Base-by-base conservation (phyloP, 1,140 invertebrate genomes). In the Magallana gigas region DNA sequence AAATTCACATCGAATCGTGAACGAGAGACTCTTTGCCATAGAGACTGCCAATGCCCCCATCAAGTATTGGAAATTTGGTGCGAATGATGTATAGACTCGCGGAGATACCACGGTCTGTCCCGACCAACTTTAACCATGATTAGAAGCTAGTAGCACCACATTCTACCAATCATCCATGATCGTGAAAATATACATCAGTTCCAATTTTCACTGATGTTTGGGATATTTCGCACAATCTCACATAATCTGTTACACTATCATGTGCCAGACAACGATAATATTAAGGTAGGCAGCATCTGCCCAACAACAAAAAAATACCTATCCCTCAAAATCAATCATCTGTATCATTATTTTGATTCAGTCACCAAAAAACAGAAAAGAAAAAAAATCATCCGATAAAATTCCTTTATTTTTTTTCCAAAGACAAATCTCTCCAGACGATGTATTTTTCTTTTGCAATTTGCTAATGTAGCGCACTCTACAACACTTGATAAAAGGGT, bases 1-100 rank as follows among this genome's bases (percentile, higher is more conserved):
- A 76, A 76, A 76, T 76, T 76, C 68, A 76, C 68, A 76, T 76
- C 68, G 68, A 76, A 76, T 76, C 68, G 36, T 76, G 68, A 76
- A 76, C 68, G 23, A 76, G 18, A 76, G 68, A 36, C 23, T 36
- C 36, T 76, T 18, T 29, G 68, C 68, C 68, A 76, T 23, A 29
- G 23, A 76, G 18, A 76, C 23, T 76, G 68, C 68, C 68, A 76
- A 23, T 76, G 68, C 68, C 68, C 68, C 68, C 36, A 76, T 76
- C 68, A 76, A 76, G 23, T 76, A 76, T 76, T 76, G 68, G 68
- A 76, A 76, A 76, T 76, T 76, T 76, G 68, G 68, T 29, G 68
- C 18, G 68, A 76, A 29, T 76, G 68, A 76, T 76, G 14, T 76
- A 76, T 76, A 76, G 18, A 23, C 23, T 23, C 23, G 18, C 9